Evolutionary conservation across 2,113 vertebrate species (phyloP), one percentile per base, ranked within the genome.

Genomic region (Dipodomys merriami): DNA sequence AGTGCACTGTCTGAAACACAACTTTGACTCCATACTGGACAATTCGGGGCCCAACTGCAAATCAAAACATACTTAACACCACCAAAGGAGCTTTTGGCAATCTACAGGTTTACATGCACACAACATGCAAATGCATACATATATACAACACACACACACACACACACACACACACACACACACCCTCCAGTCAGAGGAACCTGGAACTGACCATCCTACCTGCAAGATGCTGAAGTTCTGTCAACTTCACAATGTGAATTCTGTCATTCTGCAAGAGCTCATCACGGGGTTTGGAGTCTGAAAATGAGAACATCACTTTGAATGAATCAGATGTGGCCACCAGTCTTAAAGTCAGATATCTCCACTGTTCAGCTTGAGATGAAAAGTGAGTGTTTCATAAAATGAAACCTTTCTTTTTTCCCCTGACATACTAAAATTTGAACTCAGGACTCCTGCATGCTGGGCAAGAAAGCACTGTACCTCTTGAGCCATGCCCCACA

Each of bases 11-110:
- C 98, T 99, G 99, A n/a, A 98, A 71, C 0, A 98, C 18, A 88
- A 99, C 99, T 97, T 99, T 99, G 0, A 98, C 39, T 67, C 98
- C 97, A 3, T 99, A 99, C 13, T 97, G 97, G 11, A 99, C 73
- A 86, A 99, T 39, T 78, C 91, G 98, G 0, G 99, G 98, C 10
- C 99, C 99, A 39, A 96, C 99, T 99, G 97, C 49, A 97, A 96
- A 91, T 89, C 4, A 97, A 83, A 89, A 85, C 76, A 30, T 4
- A n/a, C 2, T 2, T 10, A 2, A 95, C 62, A 83, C 60, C 78
- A 60, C 53, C 39, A 71, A 57, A 33, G 4, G 39, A 35, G 35
- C 22, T 44, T 71, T 53, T 62, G 60, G n/a, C n/a, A 57, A 49
- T 76, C 33, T 72, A 27, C 13, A 30, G 39, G 29, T 25, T 19